These are phyloP conservation scores for Caenorhabditis latens DNA, from an alignment of 1,140 invertebrate genomes.

Conservation along the genomic window DNA sequence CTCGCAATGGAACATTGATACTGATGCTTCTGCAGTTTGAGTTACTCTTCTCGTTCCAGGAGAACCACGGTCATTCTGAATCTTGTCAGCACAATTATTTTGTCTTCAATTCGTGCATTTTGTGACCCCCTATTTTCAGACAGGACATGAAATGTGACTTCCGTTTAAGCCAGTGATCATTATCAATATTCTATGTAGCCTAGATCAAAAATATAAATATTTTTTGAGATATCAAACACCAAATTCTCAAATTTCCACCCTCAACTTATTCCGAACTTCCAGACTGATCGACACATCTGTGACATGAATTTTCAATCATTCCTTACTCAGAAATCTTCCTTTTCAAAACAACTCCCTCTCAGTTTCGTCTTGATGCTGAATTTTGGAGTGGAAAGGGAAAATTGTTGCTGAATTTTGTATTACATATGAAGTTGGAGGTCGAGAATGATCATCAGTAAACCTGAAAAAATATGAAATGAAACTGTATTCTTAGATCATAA, in stretches of 20 bases:
- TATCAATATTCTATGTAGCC: neutral
- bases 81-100: no score
- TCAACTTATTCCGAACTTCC: neutral
- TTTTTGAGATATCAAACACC: neutral
- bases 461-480: no score
- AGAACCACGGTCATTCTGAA: no score
- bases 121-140: no score
- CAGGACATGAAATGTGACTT: no score
- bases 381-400: neutral
- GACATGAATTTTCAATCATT: slow-evolving; percentile 1
- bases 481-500: no score
- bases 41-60: no score
- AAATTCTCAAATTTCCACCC: neutral
- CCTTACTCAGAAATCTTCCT: neutral
- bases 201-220: neutral
- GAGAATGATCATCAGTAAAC: no score
- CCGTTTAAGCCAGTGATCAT: neutral
- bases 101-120: no score
- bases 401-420: neutral
- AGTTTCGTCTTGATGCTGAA: neutral
- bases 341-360: neutral
- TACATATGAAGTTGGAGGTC: no score
- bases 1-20: no score
- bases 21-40: no score
- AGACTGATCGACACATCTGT: slow-evolving; percentile 6